Conservation (phyloP, 2,797 vertebrate species). For the Pseudochaenichthys georgianus region DNA sequence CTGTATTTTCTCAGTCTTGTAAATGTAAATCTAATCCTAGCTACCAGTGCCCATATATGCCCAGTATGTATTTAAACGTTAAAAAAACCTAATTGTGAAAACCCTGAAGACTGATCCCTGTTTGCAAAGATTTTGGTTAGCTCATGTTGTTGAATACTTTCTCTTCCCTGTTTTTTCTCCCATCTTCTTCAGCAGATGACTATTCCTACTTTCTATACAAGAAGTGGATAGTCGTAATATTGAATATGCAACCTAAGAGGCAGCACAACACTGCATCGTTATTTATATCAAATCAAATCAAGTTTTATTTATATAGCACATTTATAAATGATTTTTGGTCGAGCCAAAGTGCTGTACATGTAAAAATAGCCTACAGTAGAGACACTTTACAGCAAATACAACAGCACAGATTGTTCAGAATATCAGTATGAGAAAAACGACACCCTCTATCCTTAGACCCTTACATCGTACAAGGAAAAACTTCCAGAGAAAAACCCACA, state of each 20-base stretch:
- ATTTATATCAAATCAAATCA: conserved; percentile 33
- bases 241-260: conserved; percentile 16
- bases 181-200: conserved; percentile 1
- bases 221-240: conserved; percentile 21
- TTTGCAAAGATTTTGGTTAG: background rate
- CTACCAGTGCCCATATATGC: background rate
- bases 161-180: too few relatives aligned
- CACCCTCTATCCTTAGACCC: too few relatives aligned
- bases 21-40: background rate
- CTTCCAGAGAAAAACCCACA: too few relatives aligned
- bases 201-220: conserved; percentile 1
- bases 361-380: too few relatives aligned
- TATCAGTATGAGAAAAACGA: too few relatives aligned
- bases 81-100: background rate
- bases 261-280: conserved; percentile 32
- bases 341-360: too few relatives aligned
- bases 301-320: too few relatives aligned
- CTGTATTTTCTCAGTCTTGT: too few relatives aligned
- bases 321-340: too few relatives aligned
- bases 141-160: background rate
- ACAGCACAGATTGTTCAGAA: too few relatives aligned
- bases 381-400: too few relatives aligned
- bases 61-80: background rate
- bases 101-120: background rate
- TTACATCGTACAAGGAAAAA: too few relatives aligned